phyloP scores from a whole-genome alignment of 1,140 invertebrate genomes.

The Pseudomyrmex dendroicus region DNA sequence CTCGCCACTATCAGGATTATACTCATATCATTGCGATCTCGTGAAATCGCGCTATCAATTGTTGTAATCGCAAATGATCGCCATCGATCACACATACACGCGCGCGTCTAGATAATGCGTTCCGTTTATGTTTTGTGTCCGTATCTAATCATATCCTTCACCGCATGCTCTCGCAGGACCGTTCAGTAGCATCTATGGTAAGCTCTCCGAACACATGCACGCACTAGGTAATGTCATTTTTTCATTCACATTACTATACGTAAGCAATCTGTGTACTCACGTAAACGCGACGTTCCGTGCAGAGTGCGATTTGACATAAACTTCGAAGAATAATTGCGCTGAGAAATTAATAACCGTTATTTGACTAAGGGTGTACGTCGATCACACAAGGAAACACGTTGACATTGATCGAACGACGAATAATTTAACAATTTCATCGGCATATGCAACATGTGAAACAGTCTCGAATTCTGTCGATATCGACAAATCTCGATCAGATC shows the following conservation, averaged over 20 bases:
- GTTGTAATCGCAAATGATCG: constrained; percentile 42
- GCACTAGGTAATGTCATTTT: constrained; percentile 85
- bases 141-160: constrained; percentile 77
- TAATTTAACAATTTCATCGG: constrained; percentile 43
- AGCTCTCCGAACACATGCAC: constrained; percentile 85
- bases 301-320: not conserved
- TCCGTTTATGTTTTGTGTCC: constrained; percentile 48
- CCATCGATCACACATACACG: not conserved
- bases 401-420: constrained; percentile 44
- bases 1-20: constrained; percentile 45
- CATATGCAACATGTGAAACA: not conserved
- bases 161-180: constrained; percentile 84
- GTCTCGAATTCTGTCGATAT: constrained; percentile 8
- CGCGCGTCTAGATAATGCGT: constrained; percentile 1
- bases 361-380: constrained; percentile 43
- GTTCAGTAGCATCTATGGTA: constrained; percentile 86
- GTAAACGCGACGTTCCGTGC: constrained; percentile 52
- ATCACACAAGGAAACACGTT: constrained; percentile 35
- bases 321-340: not conserved
- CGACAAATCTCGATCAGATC: constrained; percentile 3
- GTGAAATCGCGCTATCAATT: constrained; percentile 46
- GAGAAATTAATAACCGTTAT: constrained; percentile 53
- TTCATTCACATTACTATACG: constrained; percentile 75
- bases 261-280: constrained; percentile 62
- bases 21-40: constrained; percentile 52